Conservation (phyloP, 2,888 invertebrate species). For the Phortica okadai region DNA sequence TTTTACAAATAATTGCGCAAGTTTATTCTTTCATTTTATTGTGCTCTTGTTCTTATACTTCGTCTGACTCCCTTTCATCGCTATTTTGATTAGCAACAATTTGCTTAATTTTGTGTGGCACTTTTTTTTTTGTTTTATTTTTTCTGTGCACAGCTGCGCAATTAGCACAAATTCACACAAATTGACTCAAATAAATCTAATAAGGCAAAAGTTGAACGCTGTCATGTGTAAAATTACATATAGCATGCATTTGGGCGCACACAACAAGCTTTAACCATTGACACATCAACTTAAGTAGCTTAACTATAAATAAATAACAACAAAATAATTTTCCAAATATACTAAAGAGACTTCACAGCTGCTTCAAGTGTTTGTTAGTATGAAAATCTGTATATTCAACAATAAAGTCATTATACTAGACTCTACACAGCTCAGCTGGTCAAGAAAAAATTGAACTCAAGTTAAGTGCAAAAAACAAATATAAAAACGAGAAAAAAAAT, state of each 20-base stretch:
- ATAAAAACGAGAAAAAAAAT: too few species aligned
- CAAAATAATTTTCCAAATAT: too few species aligned
- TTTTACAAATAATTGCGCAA: slow-evolving; percentile 67
- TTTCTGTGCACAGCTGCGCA: slow-evolving; percentile 6
- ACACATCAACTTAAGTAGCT: too few species aligned
- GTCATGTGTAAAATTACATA: background rate
- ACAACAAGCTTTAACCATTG: too few species aligned
- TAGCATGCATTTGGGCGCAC: background rate
- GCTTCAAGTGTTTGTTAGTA: too few species aligned
- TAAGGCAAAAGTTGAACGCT: background rate
- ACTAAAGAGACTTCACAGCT: too few species aligned
- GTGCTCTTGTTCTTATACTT: background rate
- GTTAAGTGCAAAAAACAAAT: too few species aligned
- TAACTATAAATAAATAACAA: too few species aligned
- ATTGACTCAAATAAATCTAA: background rate
- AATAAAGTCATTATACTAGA: too few species aligned
- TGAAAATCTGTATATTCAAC: too few species aligned
- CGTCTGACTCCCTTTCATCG: background rate
- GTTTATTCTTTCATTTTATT: slow-evolving; percentile 9
- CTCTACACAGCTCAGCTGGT: too few species aligned
- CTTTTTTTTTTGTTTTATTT: background rate
- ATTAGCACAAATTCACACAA: background rate
- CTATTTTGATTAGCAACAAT: background rate
- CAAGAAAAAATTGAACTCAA: too few species aligned
- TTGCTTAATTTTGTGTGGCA: background rate